phyloP scores from a whole-genome alignment of 2,888 invertebrate species.

The Phengaris alcon region DNA sequence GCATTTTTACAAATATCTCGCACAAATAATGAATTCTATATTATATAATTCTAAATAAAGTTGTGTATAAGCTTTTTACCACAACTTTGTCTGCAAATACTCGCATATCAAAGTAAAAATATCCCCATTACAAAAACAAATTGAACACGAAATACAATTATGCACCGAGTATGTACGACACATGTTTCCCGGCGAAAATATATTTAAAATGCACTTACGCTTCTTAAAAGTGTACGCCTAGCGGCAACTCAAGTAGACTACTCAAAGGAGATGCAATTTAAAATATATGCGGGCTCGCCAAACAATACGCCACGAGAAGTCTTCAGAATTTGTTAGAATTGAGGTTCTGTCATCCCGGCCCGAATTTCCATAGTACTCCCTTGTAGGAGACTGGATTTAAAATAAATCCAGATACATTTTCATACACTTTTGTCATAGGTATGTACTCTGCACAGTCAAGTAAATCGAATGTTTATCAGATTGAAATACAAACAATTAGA shows the following conservation, averaged over 20 bases:
- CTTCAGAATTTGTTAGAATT: constrained; percentile 26
- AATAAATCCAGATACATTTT: not conserved
- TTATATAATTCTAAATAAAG: too few relatives aligned
- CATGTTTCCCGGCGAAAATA: not conserved
- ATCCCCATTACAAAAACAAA: too few relatives aligned
- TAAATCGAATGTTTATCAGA: not conserved
- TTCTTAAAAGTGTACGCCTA: constrained; percentile 13
- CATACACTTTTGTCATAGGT: not conserved
- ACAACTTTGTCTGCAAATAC: too few relatives aligned
- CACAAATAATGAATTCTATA: too few relatives aligned
- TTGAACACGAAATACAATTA: too few relatives aligned
- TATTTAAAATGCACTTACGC: constrained; percentile 15
- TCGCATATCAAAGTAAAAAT: too few relatives aligned
- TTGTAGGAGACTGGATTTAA: not conserved
- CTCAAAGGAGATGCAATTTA: constrained; percentile 34
- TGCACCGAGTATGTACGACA: not conserved
- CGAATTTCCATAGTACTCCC: constrained; percentile 11
- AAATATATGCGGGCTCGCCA: constrained; percentile 35
- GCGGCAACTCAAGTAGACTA: constrained; percentile 26
- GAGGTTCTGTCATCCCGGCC: not conserved
- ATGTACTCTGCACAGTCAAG: not conserved
- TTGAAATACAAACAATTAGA: not conserved
- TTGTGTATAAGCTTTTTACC: too few relatives aligned
- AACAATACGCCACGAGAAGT: constrained; percentile 29
- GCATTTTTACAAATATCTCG: too few relatives aligned